These are phyloP conservation scores for Anoplolepis gracilipes DNA, from an alignment of 1,140 invertebrate genomes.

Conservation along the genomic window DNA sequence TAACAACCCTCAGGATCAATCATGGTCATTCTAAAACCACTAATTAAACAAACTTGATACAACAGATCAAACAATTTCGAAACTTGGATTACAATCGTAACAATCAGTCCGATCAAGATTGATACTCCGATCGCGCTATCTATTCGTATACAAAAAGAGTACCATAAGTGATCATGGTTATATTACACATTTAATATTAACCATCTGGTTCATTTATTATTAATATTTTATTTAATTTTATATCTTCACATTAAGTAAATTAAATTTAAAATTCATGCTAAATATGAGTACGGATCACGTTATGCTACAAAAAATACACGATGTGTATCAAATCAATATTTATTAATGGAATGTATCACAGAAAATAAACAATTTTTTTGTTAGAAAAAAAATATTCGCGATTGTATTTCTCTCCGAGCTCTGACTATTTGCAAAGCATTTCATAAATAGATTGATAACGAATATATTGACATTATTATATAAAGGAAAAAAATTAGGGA, in stretches of 20 bases:
- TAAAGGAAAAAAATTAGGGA: background rate
- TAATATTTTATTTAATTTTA: background rate
- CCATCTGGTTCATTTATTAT: background rate
- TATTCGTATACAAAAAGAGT: background rate
- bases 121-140: background rate
- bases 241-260: conserved; percentile 15
- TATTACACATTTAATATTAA: conserved; percentile 1
- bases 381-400: background rate
- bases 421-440: background rate
- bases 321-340: background rate
- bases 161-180: background rate
- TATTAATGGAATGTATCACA: background rate
- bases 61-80: conserved; percentile 9
- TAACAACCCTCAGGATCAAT: conserved; percentile 2
- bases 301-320: background rate
- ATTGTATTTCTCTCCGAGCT: background rate
- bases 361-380: background rate
- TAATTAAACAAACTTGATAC: conserved; percentile 21
- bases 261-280: background rate
- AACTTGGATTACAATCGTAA: conserved; percentile 15
- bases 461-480: background rate
- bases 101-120: background rate
- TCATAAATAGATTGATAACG: background rate
- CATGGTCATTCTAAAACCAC: background rate
- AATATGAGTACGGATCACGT: background rate